A percentile compares a stretch with the other conserved stretches of the same genome.
Evolutionary conservation across 2,888 invertebrate species (phyloP).

Genomic region (Disparrhopalites patrizii): DNA sequence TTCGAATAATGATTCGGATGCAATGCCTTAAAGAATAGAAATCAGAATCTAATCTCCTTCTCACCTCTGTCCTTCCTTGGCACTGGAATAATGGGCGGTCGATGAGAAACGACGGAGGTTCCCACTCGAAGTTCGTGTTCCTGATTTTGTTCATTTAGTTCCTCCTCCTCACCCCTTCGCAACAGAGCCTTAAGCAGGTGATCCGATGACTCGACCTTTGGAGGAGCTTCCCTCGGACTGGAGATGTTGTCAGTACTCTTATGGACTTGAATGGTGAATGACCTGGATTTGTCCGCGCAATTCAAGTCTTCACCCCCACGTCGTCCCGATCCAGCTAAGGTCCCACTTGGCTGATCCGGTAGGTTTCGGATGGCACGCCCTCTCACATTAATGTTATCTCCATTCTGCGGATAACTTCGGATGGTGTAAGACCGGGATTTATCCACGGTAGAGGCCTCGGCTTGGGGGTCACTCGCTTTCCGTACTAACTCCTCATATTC

Average conservation of each 20-base stretch:
- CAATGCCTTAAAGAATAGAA: too few species aligned
- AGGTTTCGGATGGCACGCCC: background rate
- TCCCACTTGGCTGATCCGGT: background rate
- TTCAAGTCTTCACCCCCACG: background rate
- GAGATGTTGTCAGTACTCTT: background rate
- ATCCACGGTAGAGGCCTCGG: too few species aligned
- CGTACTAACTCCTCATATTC: too few species aligned
- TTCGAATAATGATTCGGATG: too few species aligned
- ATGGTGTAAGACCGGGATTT: slow-evolving; percentile 19
- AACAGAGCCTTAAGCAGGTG: slow-evolving; percentile 1
- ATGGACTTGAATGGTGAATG: slow-evolving; percentile 5
- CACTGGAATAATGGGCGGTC: too few species aligned
- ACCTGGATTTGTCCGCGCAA: slow-evolving; percentile 11
- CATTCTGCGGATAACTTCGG: background rate
- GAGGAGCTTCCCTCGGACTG: background rate
- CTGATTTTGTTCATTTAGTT: too few species aligned
- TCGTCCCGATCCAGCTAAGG: background rate
- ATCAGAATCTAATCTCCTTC: too few species aligned
- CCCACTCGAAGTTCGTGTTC: too few species aligned
- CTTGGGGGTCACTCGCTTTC: too few species aligned
- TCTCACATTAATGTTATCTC: background rate
- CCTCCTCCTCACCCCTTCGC: background rate
- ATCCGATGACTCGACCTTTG: background rate
- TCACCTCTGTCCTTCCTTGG: too few species aligned
- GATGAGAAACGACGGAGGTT: too few species aligned